Evolutionary conservation across 2,797 vertebrate genomes (phyloP).

Genomic region (Lepilemur septentrionalis): DNA sequence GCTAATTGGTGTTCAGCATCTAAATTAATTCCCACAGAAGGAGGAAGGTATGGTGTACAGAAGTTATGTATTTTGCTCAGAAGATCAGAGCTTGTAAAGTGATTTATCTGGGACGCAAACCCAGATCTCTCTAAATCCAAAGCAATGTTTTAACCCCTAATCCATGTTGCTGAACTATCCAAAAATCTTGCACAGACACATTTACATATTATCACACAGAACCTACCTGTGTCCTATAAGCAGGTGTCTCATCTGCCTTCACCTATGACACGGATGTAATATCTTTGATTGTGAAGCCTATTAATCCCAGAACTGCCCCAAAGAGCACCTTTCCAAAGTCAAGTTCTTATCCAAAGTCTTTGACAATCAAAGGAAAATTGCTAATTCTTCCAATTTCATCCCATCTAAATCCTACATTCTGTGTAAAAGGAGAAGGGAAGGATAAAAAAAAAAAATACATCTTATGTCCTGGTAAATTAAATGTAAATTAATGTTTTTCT

Average conservation of each 20-base stretch:
- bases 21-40: constrained; percentile 21
- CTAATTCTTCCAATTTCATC: background rate
- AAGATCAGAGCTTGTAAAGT: background rate
- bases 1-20: constrained; percentile 29
- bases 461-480: background rate
- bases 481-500: background rate
- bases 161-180: background rate
- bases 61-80: background rate
- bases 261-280: background rate
- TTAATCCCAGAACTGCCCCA: background rate
- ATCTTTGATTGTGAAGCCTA: background rate
- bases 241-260: background rate
- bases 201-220: background rate
- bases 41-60: background rate
- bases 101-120: constrained; percentile 5
- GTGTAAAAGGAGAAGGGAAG: background rate
- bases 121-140: background rate
- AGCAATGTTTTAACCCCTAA: constrained; percentile 1
- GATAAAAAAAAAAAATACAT: background rate
- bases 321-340: background rate
- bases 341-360: background rate
- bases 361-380: background rate
- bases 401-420: background rate
- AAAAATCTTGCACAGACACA: background rate
- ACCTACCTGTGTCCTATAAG: background rate